Evolutionary conservation across 35 echinoderm and acorn worm species (phyloP).

Genomic region (Hemicentrotus pulcherrimus): DNA sequence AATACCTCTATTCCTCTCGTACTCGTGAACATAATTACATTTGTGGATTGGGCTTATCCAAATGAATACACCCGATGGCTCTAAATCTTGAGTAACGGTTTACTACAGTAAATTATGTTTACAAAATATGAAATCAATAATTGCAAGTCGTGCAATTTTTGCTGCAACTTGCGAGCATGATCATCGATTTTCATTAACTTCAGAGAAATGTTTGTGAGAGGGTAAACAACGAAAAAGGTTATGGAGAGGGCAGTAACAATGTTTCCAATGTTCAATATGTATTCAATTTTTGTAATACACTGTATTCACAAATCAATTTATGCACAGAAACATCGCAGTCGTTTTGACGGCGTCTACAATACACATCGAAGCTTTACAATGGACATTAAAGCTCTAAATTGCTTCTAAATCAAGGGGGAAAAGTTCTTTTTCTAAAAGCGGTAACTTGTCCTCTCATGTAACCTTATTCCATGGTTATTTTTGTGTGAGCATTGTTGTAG

Average conservation of each 20-base stretch:
- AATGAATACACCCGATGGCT: too few species aligned
- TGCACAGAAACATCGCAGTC: background rate
- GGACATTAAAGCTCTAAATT: background rate
- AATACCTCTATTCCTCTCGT: background rate
- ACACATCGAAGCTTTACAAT: background rate
- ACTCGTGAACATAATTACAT: background rate
- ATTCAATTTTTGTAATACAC: background rate
- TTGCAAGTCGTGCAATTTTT: background rate
- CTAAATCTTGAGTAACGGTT: too few species aligned
- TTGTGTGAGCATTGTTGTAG: background rate
- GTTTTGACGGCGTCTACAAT: background rate
- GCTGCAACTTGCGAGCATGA: background rate
- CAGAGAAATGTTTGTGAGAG: background rate
- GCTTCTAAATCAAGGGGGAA: background rate
- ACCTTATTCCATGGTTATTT: slow-evolving; percentile 5
- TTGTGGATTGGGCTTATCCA: background rate
- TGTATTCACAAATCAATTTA: background rate
- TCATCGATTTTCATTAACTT: background rate
- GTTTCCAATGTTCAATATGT: background rate
- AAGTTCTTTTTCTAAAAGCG: background rate
- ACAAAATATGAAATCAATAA: too few species aligned
- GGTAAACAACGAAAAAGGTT: background rate
- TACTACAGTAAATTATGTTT: too few species aligned
- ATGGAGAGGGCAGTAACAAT: background rate
- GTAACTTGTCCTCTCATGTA: slow-evolving; percentile 10